A percentile compares a stretch with the other conserved stretches of the same genome.
Conservation (phyloP, 2,888 invertebrate genomes). For the Scelioninae gen. 1 region DNA sequence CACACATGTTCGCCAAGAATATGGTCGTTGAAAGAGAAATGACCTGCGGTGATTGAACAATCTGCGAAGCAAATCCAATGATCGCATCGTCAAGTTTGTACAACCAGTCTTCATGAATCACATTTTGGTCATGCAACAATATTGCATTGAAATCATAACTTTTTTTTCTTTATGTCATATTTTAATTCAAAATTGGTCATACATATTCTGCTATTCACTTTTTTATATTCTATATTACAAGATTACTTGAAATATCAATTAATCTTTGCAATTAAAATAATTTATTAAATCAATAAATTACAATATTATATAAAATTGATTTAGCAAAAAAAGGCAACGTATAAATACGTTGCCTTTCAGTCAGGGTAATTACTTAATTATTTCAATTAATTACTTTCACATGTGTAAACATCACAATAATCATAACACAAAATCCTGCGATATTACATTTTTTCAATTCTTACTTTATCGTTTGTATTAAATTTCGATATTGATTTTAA, state of each 20-base stretch:
- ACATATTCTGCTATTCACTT: too few relatives aligned
- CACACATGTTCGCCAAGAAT: slow-evolving; percentile 53
- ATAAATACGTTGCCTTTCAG: too few relatives aligned
- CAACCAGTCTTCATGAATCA: slow-evolving; percentile 46
- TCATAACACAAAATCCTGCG: neutral
- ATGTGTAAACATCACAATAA: neutral
- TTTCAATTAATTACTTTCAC: neutral
- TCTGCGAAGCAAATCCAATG: slow-evolving; percentile 52
- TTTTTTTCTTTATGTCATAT: too few relatives aligned
- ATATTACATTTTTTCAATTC: neutral
- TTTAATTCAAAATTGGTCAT: too few relatives aligned
- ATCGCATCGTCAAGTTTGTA: slow-evolving; percentile 47
- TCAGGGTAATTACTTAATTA: slow-evolving; percentile 30
- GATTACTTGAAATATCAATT: neutral
- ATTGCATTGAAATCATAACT: neutral
- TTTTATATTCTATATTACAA: neutral
- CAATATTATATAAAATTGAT: slow-evolving; percentile 3
- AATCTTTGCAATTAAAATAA: slow-evolving; percentile 1
- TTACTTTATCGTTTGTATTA: neutral
- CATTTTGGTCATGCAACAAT: slow-evolving; percentile 53
- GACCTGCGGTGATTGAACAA: slow-evolving; percentile 59
- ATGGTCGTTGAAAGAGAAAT: slow-evolving; percentile 52
- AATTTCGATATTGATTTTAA: slow-evolving; percentile 22
- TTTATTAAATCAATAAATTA: neutral
- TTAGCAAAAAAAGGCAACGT: neutral